phyloP scores from a whole-genome alignment of 2,888 invertebrate genomes.

The Drosophila sordidula region DNA sequence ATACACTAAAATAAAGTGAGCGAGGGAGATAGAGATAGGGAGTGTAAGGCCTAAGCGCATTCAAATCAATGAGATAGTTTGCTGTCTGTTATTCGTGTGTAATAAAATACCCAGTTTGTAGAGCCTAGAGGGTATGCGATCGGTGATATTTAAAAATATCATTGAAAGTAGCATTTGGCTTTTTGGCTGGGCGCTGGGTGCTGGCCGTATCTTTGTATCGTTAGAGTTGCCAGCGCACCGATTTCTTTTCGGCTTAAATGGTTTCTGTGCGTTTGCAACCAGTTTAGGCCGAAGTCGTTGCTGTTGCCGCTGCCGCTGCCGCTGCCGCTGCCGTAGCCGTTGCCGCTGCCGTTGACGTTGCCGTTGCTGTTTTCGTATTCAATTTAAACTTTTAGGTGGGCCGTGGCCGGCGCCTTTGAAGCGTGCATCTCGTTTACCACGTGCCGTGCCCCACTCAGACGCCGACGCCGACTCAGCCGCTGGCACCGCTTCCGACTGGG shows the following conservation, averaged over 20 bases:
- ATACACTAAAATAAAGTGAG: too few relatives aligned
- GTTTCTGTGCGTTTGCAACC: conserved; percentile 81
- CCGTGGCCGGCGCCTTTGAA: conserved; percentile 76
- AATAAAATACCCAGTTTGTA: neutral
- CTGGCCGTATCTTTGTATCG: conserved; percentile 52
- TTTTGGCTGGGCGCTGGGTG: conserved; percentile 36
- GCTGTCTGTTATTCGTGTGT: neutral
- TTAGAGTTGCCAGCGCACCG: conserved; percentile 70
- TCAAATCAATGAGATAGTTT: neutral
- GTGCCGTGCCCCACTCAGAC: conserved; percentile 64
- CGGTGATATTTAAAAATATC: conserved; percentile 36
- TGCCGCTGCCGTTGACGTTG: conserved; percentile 36
- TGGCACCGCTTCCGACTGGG: conserved; percentile 19
- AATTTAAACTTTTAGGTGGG: conserved; percentile 74
- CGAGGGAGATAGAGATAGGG: too few relatives aligned
- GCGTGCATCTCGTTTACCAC: conserved; percentile 78
- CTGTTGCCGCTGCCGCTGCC: neutral
- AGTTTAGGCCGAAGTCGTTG: conserved; percentile 58
- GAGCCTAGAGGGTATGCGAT: conserved; percentile 24
- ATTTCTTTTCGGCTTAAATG: conserved; percentile 80
- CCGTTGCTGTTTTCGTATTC: conserved; percentile 54
- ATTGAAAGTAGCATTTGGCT: conserved; percentile 41
- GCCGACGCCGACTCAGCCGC: conserved; percentile 2
- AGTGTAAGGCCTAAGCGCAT: neutral
- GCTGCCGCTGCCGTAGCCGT: conserved; percentile 31